Conservation (phyloP, 2,888 invertebrate genomes). For the Bruchidius siliquastri region DNA sequence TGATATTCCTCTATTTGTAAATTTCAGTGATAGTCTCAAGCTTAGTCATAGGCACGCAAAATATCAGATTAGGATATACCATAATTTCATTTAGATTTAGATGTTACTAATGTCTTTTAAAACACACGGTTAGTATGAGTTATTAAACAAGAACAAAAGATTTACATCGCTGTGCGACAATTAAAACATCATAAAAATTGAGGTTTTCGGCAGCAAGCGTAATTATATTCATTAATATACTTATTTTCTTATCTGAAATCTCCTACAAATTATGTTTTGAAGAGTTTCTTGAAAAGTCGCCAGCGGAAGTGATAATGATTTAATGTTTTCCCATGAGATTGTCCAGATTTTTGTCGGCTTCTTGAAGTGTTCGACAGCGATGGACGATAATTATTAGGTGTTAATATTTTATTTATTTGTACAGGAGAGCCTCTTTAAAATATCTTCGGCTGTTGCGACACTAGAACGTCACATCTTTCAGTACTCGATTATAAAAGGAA, state of each 20-base stretch:
- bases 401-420: too few relatives aligned
- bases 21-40: neutral
- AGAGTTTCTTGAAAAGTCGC: neutral
- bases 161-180: neutral
- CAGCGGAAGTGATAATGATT: neutral
- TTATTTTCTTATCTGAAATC: neutral
- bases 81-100: neutral
- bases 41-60: too few relatives aligned
- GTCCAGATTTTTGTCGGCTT: too few relatives aligned
- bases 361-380: too few relatives aligned
- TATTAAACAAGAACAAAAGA: conserved; percentile 9
- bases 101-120: neutral
- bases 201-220: neutral
- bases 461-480: too few relatives aligned
- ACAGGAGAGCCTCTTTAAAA: too few relatives aligned
- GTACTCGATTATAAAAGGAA: too few relatives aligned
- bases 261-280: neutral
- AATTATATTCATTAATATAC: neutral
- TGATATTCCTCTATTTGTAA: neutral
- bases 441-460: too few relatives aligned
- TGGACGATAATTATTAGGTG: too few relatives aligned
- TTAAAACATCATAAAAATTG: conserved; percentile 5
- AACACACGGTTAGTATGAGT: conserved; percentile 2
- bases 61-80: neutral
- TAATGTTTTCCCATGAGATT: neutral